Evolutionary conservation across 2,113 vertebrate species (phyloP), one percentile per base, ranked within the genome.

Genomic region (Natator depressus): DNA sequence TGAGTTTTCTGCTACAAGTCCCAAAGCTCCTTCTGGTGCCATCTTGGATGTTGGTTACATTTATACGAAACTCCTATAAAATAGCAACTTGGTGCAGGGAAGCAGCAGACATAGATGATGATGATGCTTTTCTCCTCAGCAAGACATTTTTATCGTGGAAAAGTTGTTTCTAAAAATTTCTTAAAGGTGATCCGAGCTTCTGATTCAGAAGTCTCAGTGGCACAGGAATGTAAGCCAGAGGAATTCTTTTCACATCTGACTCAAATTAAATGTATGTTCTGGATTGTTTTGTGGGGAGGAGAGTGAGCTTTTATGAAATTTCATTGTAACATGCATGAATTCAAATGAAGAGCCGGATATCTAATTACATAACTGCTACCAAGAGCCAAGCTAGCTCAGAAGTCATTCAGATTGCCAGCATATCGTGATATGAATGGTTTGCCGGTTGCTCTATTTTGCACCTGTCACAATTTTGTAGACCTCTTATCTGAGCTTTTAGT

Each of bases 91-190:
- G 13, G 1, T 0, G 0, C 31, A 53, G 27, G 62, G 88, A 96
- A 86, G 91, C 72, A 90, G 91, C 59, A 85, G 83, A 62, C 31
- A 54, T n/a, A 85, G 83, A 88, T 22, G 92, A 85, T 22, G 92
- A 85, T 72, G 62, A 94, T 89, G 49, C 57, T 42, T 93, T 96
- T 92, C 42, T 20, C 35, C 75, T 62, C 94, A 95, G 83, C 84
- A 97, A 91, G 89, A 87, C 16, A 85, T 94, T 95, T 96, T 97
- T 92, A 62, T 96, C 88, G 92, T 89, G 82, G 91, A 97, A 97
- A 97, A 83, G 11, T 76, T 93, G 31, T 85, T 95, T 88, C 90
- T 89, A 89, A 91, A 95, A 93, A 93, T 85, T 88, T 90, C 93
- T 93, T 93, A 54, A 85, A 88, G 57, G 51, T 65, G 46, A 84